Evolutionary conservation across 2,113 vertebrate species (phyloP).

Genomic region (Crocuta crocuta): DNA sequence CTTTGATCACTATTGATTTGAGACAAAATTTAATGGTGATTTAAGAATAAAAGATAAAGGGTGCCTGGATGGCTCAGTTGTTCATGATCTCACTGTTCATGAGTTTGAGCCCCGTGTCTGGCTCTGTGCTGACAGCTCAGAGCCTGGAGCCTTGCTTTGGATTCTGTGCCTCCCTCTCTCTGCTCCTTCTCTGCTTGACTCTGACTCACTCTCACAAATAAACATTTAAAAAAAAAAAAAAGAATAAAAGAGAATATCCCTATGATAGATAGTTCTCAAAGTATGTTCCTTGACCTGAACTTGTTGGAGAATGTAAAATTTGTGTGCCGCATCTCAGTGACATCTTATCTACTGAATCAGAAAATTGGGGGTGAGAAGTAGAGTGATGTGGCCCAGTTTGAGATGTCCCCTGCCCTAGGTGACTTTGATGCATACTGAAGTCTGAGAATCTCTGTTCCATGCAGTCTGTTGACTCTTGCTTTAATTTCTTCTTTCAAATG

Average conservation of each 20-base stretch:
- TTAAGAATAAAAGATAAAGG: neutral
- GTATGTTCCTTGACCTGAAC: neutral
- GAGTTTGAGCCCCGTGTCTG: too few relatives aligned
- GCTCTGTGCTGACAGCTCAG: too few relatives aligned
- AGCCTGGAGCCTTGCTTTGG: too few relatives aligned
- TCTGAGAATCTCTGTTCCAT: neutral
- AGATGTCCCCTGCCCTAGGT: neutral
- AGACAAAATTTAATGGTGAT: neutral
- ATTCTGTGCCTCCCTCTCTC: too few relatives aligned
- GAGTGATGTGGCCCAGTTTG: neutral
- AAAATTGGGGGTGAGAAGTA: neutral
- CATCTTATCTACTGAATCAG: neutral
- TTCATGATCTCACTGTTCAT: too few relatives aligned
- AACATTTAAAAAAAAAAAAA: too few relatives aligned
- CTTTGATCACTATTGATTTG: neutral
- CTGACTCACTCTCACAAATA: too few relatives aligned
- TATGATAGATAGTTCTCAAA: neutral
- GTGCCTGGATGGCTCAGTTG: too few relatives aligned
- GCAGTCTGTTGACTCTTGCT: neutral
- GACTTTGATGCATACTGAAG: neutral
- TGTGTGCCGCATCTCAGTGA: neutral
- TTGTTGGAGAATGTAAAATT: neutral
- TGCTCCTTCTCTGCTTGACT: too few relatives aligned
- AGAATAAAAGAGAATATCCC: neutral
- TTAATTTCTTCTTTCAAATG: neutral